phyloP scores from a whole-genome alignment of 2,888 invertebrate genomes.

The Galerucella pusilla region DNA sequence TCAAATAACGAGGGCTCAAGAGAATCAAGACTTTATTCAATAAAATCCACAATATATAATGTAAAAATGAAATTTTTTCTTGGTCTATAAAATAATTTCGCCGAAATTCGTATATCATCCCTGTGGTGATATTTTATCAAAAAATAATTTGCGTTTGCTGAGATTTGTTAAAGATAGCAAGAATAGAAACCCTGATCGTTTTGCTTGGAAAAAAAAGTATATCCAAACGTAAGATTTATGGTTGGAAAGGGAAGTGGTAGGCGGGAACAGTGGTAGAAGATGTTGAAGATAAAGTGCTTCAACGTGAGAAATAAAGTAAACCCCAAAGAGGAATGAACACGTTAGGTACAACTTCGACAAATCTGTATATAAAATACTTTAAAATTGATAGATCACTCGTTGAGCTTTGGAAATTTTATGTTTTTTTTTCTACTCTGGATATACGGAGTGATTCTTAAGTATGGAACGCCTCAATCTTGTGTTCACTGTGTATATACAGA shows the following conservation, averaged over 20 bases:
- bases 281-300: constrained; percentile 12
- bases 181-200: background rate
- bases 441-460: too few species aligned
- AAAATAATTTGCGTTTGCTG: constrained; percentile 11
- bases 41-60: background rate
- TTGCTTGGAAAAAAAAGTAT: constrained; percentile 2
- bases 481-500: too few species aligned
- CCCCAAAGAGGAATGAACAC: constrained; percentile 12
- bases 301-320: constrained; percentile 12
- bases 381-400: constrained; percentile 13
- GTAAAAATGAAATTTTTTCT: background rate
- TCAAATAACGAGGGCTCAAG: too few species aligned
- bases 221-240: constrained; percentile 16
- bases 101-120: background rate
- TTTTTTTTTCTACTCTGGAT: background rate
- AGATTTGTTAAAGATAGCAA: constrained; percentile 10
- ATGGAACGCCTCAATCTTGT: too few species aligned
- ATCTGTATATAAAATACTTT: background rate
- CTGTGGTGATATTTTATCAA: background rate
- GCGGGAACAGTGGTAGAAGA: constrained; percentile 12
- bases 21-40: too few species aligned
- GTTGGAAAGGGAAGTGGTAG: constrained; percentile 9
- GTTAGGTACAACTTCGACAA: constrained; percentile 16
- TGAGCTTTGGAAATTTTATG: background rate
- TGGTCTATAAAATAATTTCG: background rate